Evolutionary conservation across 2,797 vertebrate genomes (phyloP).

Genomic region (Chanos chanos): DNA sequence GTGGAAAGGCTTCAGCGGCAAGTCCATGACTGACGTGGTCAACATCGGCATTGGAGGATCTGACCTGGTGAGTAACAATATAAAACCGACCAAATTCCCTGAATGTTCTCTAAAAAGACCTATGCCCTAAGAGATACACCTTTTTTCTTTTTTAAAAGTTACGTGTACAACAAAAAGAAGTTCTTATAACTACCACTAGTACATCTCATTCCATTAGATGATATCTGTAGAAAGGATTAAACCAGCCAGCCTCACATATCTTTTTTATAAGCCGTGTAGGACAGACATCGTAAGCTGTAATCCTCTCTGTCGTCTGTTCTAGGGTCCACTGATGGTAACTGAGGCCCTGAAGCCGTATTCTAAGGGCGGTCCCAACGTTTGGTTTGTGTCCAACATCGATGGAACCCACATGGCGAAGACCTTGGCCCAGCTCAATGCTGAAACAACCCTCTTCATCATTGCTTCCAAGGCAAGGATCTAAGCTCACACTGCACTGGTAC

Average conservation of each 20-base stretch:
- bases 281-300: too few species aligned
- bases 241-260: too few species aligned
- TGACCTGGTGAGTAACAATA: constrained; percentile 82
- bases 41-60: constrained; percentile 97
- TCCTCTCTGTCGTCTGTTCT: constrained; percentile 1
- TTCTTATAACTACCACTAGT: too few species aligned
- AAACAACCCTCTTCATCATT: constrained; percentile 90
- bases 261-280: too few species aligned
- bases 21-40: constrained; percentile 91
- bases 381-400: constrained; percentile 98
- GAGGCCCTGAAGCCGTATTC: constrained; percentile 94
- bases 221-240: too few species aligned
- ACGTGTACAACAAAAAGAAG: too few species aligned
- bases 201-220: too few species aligned
- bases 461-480: constrained; percentile 86
- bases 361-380: constrained; percentile 85
- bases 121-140: too few species aligned
- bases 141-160: too few species aligned
- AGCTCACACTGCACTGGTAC: too few species aligned
- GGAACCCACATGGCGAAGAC: constrained; percentile 96
- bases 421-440: constrained; percentile 82
- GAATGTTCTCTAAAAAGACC: too few species aligned
- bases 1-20: constrained; percentile 94
- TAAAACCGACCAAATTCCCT: too few species aligned
- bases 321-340: constrained; percentile 98